Evolutionary conservation across 2,888 invertebrate genomes (phyloP), one percentile per base, ranked within the genome.

Genomic region (Agrotis puta): DNA sequence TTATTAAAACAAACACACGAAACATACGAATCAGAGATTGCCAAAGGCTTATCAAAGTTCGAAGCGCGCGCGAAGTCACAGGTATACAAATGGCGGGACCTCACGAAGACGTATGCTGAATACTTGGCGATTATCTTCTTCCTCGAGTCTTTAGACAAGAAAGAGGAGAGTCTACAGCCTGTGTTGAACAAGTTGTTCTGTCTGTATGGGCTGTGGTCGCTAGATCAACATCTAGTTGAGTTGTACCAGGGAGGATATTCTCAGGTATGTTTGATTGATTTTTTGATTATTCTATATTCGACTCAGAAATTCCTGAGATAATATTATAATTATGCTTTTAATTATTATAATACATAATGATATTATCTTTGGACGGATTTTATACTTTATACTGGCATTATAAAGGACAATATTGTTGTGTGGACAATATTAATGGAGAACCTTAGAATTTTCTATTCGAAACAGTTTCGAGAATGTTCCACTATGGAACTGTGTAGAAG

Each of bases 91-190:
- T 98, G 98, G 82, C 97, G 97, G 51, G 97, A 97, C 22, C 94
- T 99, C 0, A 97, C 98, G 0, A 94, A 97, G 78, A 98, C 97
- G 2, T 99, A 98, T 90, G 98, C 98, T 14, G 98, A 99, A 90
- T 97, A 97, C 86, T 92, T 97, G 39, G 96, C 97, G 0, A 86
- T 97, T 0, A 91, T 96, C 68, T 96, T 96, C 85, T 97, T 95
- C 82, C 92, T 96, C 85, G 92, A 94, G 56, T 93, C 94, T 20
- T 92, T 97, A 82, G 87, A 90, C 22, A 91, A 88, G 78, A 93
- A 92, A 69, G 94, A 96, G 45, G 74, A 82, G 24, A 86, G 86
- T 0, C 77, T 97, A 2, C 91, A 92, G 77, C 92, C 93, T 3
- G 96, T 97, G 45, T 88, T 98, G 56, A 92, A 94, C 57, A 96